Conservation (phyloP, 30 jellyfish, hydroid and myxozoan species). For the Turritopsis rubra region DNA sequence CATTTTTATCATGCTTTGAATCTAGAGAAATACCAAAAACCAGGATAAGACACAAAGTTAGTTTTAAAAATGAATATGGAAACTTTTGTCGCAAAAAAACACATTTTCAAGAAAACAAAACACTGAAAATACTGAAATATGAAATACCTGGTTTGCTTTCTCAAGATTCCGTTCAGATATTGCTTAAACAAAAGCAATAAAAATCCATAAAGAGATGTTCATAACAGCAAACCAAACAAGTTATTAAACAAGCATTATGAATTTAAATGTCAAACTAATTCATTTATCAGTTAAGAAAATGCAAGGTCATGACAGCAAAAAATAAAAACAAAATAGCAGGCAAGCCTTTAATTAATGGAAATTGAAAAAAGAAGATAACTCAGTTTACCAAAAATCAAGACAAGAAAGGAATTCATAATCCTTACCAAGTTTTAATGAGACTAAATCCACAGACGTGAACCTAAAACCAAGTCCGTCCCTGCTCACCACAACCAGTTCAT, state of each 20-base stretch:
- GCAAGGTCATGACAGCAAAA: too few relatives aligned
- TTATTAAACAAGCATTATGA: too few relatives aligned
- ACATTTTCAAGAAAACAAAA: too few relatives aligned
- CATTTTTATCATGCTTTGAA: conserved; percentile 24
- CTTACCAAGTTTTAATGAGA: conserved; percentile 48
- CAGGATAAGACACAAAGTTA: background rate
- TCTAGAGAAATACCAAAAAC: conserved; percentile 6
- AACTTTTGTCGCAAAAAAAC: too few relatives aligned
- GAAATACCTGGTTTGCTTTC: conserved; percentile 31
- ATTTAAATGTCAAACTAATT: too few relatives aligned
- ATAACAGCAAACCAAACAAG: too few relatives aligned
- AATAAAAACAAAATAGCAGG: too few relatives aligned
- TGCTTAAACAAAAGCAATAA: conserved; percentile 10
- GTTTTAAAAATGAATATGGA: too few relatives aligned
- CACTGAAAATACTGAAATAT: too few relatives aligned
- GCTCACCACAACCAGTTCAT: conserved; percentile 47
- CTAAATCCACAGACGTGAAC: conserved; percentile 36
- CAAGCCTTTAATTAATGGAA: background rate
- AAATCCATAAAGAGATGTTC: background rate
- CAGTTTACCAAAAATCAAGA: too few relatives aligned
- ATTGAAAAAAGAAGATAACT: background rate
- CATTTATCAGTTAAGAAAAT: background rate
- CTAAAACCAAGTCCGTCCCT: conserved; percentile 42
- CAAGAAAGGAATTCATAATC: background rate
- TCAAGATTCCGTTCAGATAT: conserved; percentile 35